These are phyloP conservation scores for Yasuhikotakia modesta DNA, from an alignment of 2,797 vertebrate species.

Conservation along the genomic window DNA sequence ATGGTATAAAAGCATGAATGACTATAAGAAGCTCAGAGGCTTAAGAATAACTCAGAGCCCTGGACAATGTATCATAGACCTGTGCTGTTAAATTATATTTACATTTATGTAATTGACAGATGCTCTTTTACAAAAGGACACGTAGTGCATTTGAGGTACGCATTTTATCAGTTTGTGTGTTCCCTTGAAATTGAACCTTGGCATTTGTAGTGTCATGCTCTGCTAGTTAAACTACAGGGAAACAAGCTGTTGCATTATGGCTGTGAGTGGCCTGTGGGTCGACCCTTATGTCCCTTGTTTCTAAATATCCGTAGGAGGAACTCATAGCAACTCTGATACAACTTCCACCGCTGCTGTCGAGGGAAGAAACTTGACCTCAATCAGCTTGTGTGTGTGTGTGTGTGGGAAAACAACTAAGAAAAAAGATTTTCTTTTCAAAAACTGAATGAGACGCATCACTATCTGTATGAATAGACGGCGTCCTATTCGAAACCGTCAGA, in stretches of 20 bases:
- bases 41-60: background rate
- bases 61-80: background rate
- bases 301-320: no score
- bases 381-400: background rate
- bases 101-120: constrained; percentile 8
- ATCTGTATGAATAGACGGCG: no score
- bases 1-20: background rate
- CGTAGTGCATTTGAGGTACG: background rate
- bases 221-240: background rate
- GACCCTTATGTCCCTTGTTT: constrained; percentile 7
- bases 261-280: constrained; percentile 21
- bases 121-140: background rate
- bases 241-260: background rate
- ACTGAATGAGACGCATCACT: no score
- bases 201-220: no score
- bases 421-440: no score
- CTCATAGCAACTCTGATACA: background rate
- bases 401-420: no score
- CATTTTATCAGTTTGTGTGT: background rate
- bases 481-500: no score
- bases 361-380: constrained; percentile 22
- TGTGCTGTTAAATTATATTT: background rate
- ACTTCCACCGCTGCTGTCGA: background rate
- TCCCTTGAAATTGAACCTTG: no score
- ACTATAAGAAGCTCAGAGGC: constrained; percentile 5